A percentile compares a stretch with the other conserved stretches of the same genome.
These are phyloP conservation scores for Cheilosia grossa DNA, from an alignment of 2,888 invertebrate genomes.

Conservation along the genomic window DNA sequence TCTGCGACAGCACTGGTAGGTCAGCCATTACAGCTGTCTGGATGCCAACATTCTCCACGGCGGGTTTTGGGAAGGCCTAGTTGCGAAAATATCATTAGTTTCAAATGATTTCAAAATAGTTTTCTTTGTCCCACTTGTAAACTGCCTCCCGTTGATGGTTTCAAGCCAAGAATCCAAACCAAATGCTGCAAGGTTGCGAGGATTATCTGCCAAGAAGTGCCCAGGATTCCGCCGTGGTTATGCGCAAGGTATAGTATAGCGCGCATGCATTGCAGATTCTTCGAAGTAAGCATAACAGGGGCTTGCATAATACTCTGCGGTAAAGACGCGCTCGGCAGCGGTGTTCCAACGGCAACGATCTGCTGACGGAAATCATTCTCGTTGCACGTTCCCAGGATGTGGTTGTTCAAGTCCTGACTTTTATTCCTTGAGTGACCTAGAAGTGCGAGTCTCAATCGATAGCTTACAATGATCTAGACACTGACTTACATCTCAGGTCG, in stretches of 20 bases:
- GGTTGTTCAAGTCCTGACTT: conserved; percentile 84
- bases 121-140: conserved; percentile 84
- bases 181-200: conserved; percentile 96
- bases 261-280: conserved; percentile 98
- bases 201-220: conserved; percentile 97
- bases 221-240: conserved; percentile 95
- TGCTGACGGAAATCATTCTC: conserved; percentile 93
- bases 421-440: conserved; percentile 84
- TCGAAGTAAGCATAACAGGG: conserved; percentile 96
- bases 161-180: conserved; percentile 97
- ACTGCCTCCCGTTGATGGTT: conserved; percentile 97
- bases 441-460: neutral
- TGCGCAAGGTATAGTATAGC: conserved; percentile 95
- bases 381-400: conserved; percentile 83
- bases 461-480: neutral
- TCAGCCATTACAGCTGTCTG: conserved; percentile 99
- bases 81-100: neutral
- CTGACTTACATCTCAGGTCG: conserved; percentile 80
- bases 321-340: conserved; percentile 92
- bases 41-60: conserved; percentile 91
- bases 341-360: conserved; percentile 98
- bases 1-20: conserved; percentile 93
- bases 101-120: neutral
- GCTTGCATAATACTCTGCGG: conserved; percentile 87
- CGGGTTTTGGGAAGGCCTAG: conserved; percentile 89